Evolutionary conservation across 2,888 invertebrate genomes (phyloP), one percentile per base, ranked within the genome.

Genomic region (Phania funesta): DNA sequence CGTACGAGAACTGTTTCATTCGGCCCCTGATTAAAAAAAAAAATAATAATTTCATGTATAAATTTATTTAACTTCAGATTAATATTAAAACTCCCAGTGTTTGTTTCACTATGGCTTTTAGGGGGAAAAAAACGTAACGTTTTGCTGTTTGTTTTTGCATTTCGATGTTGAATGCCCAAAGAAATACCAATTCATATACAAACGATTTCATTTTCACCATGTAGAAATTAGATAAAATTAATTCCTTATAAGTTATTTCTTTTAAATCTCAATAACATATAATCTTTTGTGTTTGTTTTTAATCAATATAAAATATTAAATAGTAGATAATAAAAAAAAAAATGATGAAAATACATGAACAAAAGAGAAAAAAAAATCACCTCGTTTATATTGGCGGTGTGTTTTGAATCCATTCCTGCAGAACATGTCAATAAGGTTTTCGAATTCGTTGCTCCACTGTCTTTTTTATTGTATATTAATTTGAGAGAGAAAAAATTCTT

Each of bases 401-500:
- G 24, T 20, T 60, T 44, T 58, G 22, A 56, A 32, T 80, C 70
- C 70, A 64, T 65, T 71, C 58, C 65, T 41, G 29, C 18, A 16
- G 18, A 5, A 7, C 32, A 32, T 62, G 60, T 70, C 29, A 48
- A 35, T 26, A 29, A 11, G 16, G 13, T 56, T 70, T 52, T 52
- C 9, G 13, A 52, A 29, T 80, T 80, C 80, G 80, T 70, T 80
- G 80, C 58, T 75, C 20, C 68, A 68, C 52, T 73, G 62, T 35
- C 46, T 56, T 38, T 24, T 29, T 35, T 35, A 9, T 70, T 62
- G 9, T 16, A 18, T 44, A 38, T 62, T 58, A 67, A 35, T 68
- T 67, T 58, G 35, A 18, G 70, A 71, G 64, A 75, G 80, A 75
- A 70, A 75, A 75, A 75, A 65, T 54, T 64, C 80, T 80, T 80